Conservation (phyloP, 2,888 invertebrate species). For the Erannis defoliaria region DNA sequence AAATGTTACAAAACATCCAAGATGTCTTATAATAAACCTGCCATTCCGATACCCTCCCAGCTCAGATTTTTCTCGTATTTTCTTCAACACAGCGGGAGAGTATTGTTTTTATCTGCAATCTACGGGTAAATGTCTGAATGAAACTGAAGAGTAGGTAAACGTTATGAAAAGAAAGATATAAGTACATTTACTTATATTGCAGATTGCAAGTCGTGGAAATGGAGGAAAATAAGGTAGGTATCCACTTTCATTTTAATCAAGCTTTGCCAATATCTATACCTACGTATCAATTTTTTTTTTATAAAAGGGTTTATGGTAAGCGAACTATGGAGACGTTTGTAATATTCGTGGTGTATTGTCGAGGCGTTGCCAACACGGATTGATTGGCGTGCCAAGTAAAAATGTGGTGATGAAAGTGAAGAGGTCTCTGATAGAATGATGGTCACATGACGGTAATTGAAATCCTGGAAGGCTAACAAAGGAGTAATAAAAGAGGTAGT, state of each 20-base stretch:
- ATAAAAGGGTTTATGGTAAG: no score
- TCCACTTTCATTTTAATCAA: neutral
- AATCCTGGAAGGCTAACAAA: no score
- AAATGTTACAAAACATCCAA: neutral
- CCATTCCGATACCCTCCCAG: neutral
- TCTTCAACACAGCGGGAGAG: neutral
- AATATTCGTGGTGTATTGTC: no score
- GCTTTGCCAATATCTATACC: no score
- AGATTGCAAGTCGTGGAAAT: constrained; percentile 15
- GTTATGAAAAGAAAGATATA: constrained; percentile 7
- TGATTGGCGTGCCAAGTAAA: no score
- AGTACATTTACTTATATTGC: constrained; percentile 5
- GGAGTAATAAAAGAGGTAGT: no score
- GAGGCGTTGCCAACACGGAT: no score
- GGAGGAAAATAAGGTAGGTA: neutral
- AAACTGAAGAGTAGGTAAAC: constrained; percentile 5
- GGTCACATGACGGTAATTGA: no score
- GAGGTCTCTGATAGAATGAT: no score
- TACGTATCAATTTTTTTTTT: no score
- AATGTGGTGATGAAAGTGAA: no score
- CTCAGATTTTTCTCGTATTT: constrained; percentile 8
- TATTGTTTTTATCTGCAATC: constrained; percentile 20
- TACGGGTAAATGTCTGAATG: constrained; percentile 9
- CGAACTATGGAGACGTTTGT: no score
- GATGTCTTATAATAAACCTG: neutral